Evolutionary conservation across 2,888 invertebrate genomes (phyloP).

Genomic region (Helicoverpa assulta): DNA sequence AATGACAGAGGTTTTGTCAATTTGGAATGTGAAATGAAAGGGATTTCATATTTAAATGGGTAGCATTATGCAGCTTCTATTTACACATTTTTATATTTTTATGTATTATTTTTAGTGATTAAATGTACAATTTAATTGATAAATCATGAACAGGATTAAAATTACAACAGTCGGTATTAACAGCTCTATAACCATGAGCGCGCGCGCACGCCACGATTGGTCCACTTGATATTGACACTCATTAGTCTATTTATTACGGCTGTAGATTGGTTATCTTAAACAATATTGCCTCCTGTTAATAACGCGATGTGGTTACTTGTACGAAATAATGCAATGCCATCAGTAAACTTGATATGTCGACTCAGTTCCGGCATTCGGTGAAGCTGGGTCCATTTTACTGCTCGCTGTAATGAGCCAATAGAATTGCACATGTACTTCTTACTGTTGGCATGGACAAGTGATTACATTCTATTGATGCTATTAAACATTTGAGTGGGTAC

Average conservation of each 20-base stretch:
- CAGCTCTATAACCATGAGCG: conserved; percentile 68
- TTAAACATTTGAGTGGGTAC: conserved; percentile 19
- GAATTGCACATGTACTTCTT: conserved; percentile 41
- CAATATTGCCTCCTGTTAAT: conserved; percentile 82
- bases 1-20: too few relatives aligned
- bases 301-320: conserved; percentile 68
- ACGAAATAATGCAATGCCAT: conserved; percentile 72
- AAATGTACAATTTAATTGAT: too few relatives aligned
- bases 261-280: conserved; percentile 85
- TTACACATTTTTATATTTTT: too few relatives aligned
- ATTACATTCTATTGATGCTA: conserved; percentile 23
- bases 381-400: conserved; percentile 36
- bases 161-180: conserved; percentile 54
- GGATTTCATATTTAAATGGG: too few relatives aligned
- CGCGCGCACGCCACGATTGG: conserved; percentile 71
- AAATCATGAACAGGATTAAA: too few relatives aligned
- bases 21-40: too few relatives aligned
- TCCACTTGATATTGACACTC: conserved; percentile 85
- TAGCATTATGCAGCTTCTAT: too few relatives aligned
- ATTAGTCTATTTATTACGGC: conserved; percentile 86
- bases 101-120: too few relatives aligned
- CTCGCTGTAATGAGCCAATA: conserved; percentile 35
- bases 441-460: conserved; percentile 26
- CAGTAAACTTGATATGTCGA: conserved; percentile 67
- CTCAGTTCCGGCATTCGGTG: conserved; percentile 57